A percentile compares a stretch with the other conserved stretches of the same genome.
Conservation (phyloP, 2,888 invertebrate genomes). For the Desoria tigrina region DNA sequence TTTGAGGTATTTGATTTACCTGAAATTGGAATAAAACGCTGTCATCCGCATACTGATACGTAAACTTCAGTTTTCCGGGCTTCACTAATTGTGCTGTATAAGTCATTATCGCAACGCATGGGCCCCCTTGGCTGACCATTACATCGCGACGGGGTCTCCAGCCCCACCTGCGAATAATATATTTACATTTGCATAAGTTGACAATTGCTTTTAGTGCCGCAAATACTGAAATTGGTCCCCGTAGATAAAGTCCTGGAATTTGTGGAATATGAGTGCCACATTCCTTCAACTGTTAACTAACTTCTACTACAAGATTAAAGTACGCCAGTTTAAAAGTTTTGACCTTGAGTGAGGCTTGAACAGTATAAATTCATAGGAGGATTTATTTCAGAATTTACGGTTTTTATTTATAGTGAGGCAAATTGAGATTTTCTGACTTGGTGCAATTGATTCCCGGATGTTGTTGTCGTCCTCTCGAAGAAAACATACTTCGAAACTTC, state of each 20-base stretch:
- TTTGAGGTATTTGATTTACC: too few relatives aligned
- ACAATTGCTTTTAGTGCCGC: background rate
- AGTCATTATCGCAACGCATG: conserved; percentile 15
- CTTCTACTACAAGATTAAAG: too few relatives aligned
- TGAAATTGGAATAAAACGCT: conserved; percentile 60
- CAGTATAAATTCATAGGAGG: conserved; percentile 9
- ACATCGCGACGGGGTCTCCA: conserved; percentile 60
- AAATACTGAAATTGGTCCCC: too few relatives aligned
- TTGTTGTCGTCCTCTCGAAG: conserved; percentile 54
- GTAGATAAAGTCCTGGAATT: too few relatives aligned
- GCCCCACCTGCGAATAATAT: conserved; percentile 56
- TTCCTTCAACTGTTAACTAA: too few relatives aligned
- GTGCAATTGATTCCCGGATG: conserved; percentile 56
- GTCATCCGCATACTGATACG: conserved; percentile 61
- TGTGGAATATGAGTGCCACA: too few relatives aligned
- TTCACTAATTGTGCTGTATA: conserved; percentile 61
- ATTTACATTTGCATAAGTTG: background rate
- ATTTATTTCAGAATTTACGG: too few relatives aligned
- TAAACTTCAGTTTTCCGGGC: conserved; percentile 60
- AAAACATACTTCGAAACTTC: conserved; percentile 56
- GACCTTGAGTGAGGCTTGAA: too few relatives aligned
- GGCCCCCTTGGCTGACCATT: conserved; percentile 59
- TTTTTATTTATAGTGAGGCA: background rate
- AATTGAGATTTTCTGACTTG: conserved; percentile 55
- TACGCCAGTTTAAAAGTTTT: too few relatives aligned